phyloP scores from a whole-genome alignment of 1,140 invertebrate species.

The Tachypleus tridentatus region DNA sequence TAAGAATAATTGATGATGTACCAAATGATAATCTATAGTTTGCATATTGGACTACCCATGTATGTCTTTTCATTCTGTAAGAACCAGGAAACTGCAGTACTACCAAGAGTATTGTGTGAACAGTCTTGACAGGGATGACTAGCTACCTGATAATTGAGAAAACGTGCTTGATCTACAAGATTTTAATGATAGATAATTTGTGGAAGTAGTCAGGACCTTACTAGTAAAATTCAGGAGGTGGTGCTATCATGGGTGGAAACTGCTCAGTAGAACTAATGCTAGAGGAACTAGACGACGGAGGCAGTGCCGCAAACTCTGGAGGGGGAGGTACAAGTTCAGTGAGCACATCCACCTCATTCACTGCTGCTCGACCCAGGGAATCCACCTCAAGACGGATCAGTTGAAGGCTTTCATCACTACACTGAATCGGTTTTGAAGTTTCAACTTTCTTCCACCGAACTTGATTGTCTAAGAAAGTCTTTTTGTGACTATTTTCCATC shows the following conservation, averaged over 20 bases:
- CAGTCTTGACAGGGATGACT: too few species aligned
- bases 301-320: slow-evolving; percentile 23
- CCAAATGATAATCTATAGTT: slow-evolving; percentile 20
- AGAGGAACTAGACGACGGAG: slow-evolving; percentile 1
- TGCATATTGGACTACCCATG: slow-evolving; percentile 26
- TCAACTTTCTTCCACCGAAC: too few species aligned
- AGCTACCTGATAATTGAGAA: too few species aligned
- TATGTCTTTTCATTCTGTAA: too few species aligned
- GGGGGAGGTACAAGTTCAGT: slow-evolving; percentile 26
- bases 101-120: too few species aligned
- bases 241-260: slow-evolving; percentile 10
- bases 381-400: slow-evolving; percentile 23
- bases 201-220: too few species aligned
- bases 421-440: too few species aligned
- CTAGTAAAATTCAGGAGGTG: slow-evolving; percentile 22
- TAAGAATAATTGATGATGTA: not conserved
- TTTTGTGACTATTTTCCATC: too few species aligned
- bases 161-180: too few species aligned
- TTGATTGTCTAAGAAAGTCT: too few species aligned
- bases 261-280: not conserved
- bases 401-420: slow-evolving; percentile 18
- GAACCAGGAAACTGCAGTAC: too few species aligned
- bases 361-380: slow-evolving; percentile 21
- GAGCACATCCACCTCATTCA: slow-evolving; percentile 23
- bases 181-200: too few species aligned